phyloP scores from a whole-genome alignment of 2,797 vertebrate genomes.

The Sebastes oblongus region DNA sequence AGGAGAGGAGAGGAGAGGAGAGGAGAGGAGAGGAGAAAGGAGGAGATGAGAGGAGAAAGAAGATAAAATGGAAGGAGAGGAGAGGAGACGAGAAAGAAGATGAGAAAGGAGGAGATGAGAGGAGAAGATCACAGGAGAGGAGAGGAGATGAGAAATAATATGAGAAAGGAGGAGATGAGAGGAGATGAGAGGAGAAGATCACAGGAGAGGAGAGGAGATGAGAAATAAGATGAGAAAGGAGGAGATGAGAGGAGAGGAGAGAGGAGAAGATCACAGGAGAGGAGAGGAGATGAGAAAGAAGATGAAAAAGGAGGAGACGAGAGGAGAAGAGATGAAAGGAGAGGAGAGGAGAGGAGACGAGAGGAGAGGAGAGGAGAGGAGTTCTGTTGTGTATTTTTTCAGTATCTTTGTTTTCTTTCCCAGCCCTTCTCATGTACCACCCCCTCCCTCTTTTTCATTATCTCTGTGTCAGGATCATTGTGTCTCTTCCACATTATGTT shows the following conservation, averaged over 20 bases:
- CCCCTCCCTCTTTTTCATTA: slow-evolving; percentile 61
- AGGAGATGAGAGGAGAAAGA: not conserved
- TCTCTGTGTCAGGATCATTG: slow-evolving; percentile 59
- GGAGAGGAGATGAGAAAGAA: no score
- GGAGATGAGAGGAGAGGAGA: not conserved
- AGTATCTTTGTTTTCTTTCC: slow-evolving; percentile 43
- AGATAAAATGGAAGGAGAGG: not conserved
- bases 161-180: not conserved
- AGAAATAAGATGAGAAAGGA: no score
- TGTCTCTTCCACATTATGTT: slow-evolving; percentile 53
- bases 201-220: no score
- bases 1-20: not conserved
- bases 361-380: not conserved
- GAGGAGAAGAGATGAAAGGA: slow-evolving; percentile 4
- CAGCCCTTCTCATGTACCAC: slow-evolving; percentile 9
- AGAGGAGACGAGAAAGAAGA: not conserved
- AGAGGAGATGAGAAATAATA: not conserved
- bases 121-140: not conserved
- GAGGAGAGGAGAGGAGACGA: not conserved
- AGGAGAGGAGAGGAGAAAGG: no score
- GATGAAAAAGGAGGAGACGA: not conserved
- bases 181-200: not conserved
- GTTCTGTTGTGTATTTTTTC: slow-evolving; percentile 36
- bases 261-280: no score
- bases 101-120: not conserved